phyloP scores from a whole-genome alignment of 2,113 vertebrate species.

The Mormoops blainvillei region DNA sequence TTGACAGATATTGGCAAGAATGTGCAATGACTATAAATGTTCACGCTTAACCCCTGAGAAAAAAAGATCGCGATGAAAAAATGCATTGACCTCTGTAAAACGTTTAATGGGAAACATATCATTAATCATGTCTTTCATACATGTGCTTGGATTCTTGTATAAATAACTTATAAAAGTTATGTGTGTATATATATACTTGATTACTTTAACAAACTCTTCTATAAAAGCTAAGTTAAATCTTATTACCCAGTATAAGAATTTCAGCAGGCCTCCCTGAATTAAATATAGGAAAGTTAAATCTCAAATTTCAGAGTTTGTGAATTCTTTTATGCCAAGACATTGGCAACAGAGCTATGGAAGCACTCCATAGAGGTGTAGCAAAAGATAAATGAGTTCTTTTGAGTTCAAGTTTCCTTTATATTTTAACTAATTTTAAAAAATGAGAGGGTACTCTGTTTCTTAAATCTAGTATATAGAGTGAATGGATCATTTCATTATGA shows the following conservation, averaged over 20 bases:
- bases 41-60: not conserved
- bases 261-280: not conserved
- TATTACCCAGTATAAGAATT: not conserved
- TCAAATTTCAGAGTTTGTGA: not conserved
- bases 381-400: conserved; percentile 34
- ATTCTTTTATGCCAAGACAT: not conserved
- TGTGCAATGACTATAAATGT: not conserved
- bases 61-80: not conserved
- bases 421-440: conserved; percentile 27
- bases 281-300: not conserved
- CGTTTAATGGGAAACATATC: not conserved
- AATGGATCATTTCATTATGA: not conserved
- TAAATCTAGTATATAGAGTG: not conserved
- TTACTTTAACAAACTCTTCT: not conserved
- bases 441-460: not conserved
- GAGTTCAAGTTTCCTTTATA: not conserved
- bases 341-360: not conserved
- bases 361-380: not conserved
- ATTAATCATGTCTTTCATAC: not conserved
- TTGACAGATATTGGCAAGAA: not conserved
- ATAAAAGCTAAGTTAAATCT: not conserved
- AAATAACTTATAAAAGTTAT: not conserved
- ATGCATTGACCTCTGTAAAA: not conserved
- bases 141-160: not conserved
- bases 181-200: not conserved